Base-by-base conservation (phyloP, 2,888 invertebrate species). In the Athalia rosae region DNA sequence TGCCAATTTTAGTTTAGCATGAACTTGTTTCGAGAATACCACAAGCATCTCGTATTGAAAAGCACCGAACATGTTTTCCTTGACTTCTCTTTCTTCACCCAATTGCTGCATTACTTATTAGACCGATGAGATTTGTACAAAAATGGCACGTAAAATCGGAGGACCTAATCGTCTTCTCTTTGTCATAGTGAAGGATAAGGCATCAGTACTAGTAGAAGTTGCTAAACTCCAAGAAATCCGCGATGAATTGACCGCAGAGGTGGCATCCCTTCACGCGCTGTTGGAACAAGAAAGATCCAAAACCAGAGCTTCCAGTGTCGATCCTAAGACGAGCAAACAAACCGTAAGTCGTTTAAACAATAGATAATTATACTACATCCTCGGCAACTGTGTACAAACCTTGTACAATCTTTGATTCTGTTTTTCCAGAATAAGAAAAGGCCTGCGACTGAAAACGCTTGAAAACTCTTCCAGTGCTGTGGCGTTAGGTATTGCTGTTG, bases 211-310 rank as follows among this genome's bases (percentile, higher is more conserved):
- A 79, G 91, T 94, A 67, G 95, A 95, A 88, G 92, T 95, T 71
- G 95, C 95, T 83, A 92, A 93, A 82, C 90, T 96, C 81, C 92
- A 93, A 77, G 92, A 92, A 58, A 93, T 95, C 61, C 94, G 95
- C 83, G 92, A 93, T 78, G 96, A 96, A 86, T 90, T 96, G 62
- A 95, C 94, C 1, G 92, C 93, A 0, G 94, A 96, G 90, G 92
- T 96, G 58, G 91, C 93, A 7, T 89, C 92, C 50, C 90, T 96
- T 45, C 94, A 95, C 85, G 93, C 93, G 5, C 93, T 95, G 79
- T 90, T 96, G 58, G 95, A 96, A 89, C 94, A 94, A 86, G 95
- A 96, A 89, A 91, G 95, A 71, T 95, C 95, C 4, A 94, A 93
- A 90, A 92, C 92, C 71, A 91, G 92, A 79, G 87, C 90, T 61